These are phyloP conservation scores for Drosophila simulans DNA, from an alignment of 1,140 invertebrate species.

Conservation along the genomic window DNA sequence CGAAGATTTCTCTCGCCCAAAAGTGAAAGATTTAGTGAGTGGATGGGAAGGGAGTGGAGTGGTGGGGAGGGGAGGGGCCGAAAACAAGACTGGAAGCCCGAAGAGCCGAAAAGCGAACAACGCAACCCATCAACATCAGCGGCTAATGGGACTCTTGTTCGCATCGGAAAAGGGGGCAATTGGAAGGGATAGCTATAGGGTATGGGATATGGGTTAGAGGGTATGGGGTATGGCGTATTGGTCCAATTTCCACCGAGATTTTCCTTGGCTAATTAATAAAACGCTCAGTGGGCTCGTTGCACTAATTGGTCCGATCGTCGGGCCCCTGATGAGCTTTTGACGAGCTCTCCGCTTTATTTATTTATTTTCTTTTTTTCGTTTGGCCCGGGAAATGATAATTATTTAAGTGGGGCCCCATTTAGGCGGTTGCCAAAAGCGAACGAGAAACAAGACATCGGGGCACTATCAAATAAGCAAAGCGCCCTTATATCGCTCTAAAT, in stretches of 20 bases:
- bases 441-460: conserved; percentile 4
- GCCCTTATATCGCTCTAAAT: background rate
- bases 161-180: background rate
- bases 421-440: conserved; percentile 59
- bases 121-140: conserved; percentile 71
- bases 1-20: conserved; percentile 30
- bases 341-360: conserved; percentile 41
- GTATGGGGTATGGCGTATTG: background rate
- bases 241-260: conserved; percentile 67
- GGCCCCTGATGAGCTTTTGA: conserved; percentile 75
- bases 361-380: background rate
- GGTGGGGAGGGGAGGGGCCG: background rate
- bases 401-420: conserved; percentile 77
- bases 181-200: background rate
- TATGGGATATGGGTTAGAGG: background rate
- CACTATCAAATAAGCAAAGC: background rate
- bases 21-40: conserved; percentile 50
- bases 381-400: conserved; percentile 75
- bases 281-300: conserved; percentile 64
- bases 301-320: conserved; percentile 75
- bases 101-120: conserved; percentile 31
- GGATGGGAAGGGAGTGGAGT: background rate
- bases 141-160: conserved; percentile 66
- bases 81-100: conserved; percentile 73
- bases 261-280: conserved; percentile 75